Conservation (phyloP, 2,113 vertebrate genomes). For the Dicaeum eximium region DNA sequence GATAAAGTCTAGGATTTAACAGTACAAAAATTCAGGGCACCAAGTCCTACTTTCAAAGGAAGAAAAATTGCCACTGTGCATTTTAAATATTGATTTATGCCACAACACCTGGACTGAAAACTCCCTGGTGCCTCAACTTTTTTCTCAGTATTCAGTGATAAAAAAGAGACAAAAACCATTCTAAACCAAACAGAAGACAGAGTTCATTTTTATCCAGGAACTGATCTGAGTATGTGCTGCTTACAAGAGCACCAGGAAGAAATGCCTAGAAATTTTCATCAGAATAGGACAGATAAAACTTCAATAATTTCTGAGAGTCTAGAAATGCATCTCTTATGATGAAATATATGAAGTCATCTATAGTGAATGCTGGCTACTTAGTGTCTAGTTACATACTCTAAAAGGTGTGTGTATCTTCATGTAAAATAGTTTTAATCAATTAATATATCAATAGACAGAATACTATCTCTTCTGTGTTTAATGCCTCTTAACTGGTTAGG, state of each 20-base stretch:
- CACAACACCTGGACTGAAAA: conserved; percentile 21
- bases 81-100: conserved; percentile 69
- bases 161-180: not conserved
- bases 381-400: not conserved
- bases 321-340: not conserved
- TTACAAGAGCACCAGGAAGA: not conserved
- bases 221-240: not conserved
- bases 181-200: conserved; percentile 37
- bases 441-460: not conserved
- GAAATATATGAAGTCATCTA: not conserved
- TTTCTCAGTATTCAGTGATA: conserved; percentile 8
- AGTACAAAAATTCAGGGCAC: conserved; percentile 30
- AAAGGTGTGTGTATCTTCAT: not conserved
- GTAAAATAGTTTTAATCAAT: not conserved
- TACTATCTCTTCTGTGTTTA: not conserved
- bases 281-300: not conserved
- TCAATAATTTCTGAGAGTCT: not conserved
- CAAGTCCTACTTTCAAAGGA: conserved; percentile 4
- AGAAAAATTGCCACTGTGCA: not conserved
- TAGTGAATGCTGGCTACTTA: not conserved
- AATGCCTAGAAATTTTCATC: not conserved
- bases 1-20: conserved; percentile 28
- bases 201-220: conserved; percentile 43
- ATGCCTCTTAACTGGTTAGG: not conserved
- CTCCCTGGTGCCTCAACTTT: conserved; percentile 24